phyloP scores from a whole-genome alignment of 2,797 vertebrate genomes.

The Sitta carolinensis region DNA sequence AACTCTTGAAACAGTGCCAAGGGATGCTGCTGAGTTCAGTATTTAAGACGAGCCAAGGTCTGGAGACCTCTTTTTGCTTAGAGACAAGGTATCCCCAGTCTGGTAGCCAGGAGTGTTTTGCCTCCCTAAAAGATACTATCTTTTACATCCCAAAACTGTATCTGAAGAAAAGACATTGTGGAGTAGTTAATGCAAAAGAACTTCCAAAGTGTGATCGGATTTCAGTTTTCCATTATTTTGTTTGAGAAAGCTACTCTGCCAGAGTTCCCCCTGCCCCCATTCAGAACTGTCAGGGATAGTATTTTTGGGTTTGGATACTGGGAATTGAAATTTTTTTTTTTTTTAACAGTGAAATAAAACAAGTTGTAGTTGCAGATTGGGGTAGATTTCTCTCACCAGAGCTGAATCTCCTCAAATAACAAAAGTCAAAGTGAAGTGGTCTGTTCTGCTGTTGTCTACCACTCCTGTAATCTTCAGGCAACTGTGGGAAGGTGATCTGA shows the following conservation, averaged over 20 bases:
- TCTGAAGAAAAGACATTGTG: not conserved
- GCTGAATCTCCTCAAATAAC: not conserved
- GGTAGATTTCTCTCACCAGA: not conserved
- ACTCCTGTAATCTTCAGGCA: not conserved
- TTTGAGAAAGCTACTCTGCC: not conserved
- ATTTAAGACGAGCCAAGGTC: not conserved
- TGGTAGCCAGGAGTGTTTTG: not conserved
- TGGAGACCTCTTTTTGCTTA: slow-evolving; percentile 28
- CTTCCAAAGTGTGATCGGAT: not conserved
- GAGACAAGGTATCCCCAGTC: not conserved
- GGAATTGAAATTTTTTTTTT: not conserved
- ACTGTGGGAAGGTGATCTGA: not conserved
- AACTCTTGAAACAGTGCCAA: not conserved
- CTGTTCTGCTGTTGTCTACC: not conserved
- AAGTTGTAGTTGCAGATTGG: not conserved
- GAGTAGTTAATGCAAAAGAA: not conserved
- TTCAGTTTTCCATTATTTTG: not conserved
- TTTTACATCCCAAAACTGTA: not conserved
- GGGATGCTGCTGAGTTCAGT: not conserved
- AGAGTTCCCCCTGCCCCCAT: not conserved
- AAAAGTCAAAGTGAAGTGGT: not conserved
- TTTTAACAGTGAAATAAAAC: not conserved
- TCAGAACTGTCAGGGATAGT: not conserved
- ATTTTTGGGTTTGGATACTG: not conserved
- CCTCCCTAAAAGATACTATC: not conserved